Evolutionary conservation across 1,140 invertebrate species (phyloP).

Genomic region (Polyergus mexicanus): DNA sequence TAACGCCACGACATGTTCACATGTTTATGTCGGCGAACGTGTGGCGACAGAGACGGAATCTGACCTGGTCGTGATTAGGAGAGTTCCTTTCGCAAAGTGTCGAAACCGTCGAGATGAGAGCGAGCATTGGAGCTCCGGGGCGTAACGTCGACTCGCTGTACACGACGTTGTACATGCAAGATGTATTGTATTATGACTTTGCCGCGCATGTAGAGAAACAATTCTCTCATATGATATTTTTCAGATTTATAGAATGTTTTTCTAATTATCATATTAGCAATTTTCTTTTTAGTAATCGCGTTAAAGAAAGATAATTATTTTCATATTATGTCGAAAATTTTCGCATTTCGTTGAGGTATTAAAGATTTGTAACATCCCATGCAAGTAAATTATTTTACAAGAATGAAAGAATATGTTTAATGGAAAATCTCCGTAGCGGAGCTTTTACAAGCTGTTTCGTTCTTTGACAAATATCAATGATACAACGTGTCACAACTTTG

Average conservation of each 20-base stretch:
- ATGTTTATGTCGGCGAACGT: slow-evolving; percentile 29
- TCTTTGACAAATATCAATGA: slow-evolving; percentile 54
- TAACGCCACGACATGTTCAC: slow-evolving; percentile 64
- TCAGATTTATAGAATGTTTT: not conserved
- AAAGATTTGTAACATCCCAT: not conserved
- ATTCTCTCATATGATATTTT: too few species aligned
- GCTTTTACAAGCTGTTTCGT: slow-evolving; percentile 35
- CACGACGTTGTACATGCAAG: not conserved
- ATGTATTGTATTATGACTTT: not conserved
- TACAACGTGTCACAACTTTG: slow-evolving; percentile 57
- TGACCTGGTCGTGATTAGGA: slow-evolving; percentile 40
- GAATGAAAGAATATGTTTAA: slow-evolving; percentile 2
- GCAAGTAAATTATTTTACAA: slow-evolving; percentile 8
- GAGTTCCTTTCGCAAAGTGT: slow-evolving; percentile 35
- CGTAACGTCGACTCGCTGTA: slow-evolving; percentile 3
- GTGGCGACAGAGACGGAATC: slow-evolving; percentile 15
- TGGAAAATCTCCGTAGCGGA: slow-evolving; percentile 22
- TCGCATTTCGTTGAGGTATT: not conserved
- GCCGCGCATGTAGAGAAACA: not conserved
- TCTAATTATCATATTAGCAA: not conserved
- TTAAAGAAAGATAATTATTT: not conserved
- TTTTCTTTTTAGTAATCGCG: too few species aligned
- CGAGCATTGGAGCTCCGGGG: not conserved
- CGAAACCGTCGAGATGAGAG: slow-evolving; percentile 38
- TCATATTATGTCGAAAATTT: not conserved